phyloP scores from a whole-genome alignment of 2,888 invertebrate genomes.

The Dynastes tityus region DNA sequence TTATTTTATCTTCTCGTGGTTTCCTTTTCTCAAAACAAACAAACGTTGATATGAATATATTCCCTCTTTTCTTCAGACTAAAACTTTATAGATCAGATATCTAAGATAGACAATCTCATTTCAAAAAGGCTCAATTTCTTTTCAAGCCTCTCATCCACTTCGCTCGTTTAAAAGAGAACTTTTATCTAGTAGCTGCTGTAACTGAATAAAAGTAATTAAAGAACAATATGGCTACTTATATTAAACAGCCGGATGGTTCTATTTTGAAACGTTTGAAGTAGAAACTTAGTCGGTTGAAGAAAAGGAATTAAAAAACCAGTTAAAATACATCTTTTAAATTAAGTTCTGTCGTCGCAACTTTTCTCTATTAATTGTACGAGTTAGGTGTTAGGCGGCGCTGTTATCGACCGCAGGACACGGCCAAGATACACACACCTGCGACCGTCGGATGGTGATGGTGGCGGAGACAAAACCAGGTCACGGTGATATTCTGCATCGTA shows the following conservation, averaged over 20 bases:
- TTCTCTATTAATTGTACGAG: slow-evolving; percentile 39
- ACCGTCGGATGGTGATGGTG: not conserved
- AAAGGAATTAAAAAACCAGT: not conserved
- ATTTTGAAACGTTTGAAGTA: too few species aligned
- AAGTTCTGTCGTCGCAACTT: slow-evolving; percentile 16
- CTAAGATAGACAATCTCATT: too few species aligned
- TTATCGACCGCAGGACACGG: slow-evolving; percentile 27
- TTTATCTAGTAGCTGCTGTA: not conserved
- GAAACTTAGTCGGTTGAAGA: too few species aligned
- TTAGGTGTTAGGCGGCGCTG: not conserved
- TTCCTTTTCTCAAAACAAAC: too few species aligned
- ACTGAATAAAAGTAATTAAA: slow-evolving; percentile 4
- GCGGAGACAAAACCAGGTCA: slow-evolving; percentile 40
- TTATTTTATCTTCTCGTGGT: too few species aligned
- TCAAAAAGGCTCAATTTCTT: too few species aligned
- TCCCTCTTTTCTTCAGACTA: too few species aligned
- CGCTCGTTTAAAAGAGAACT: not conserved
- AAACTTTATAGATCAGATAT: too few species aligned
- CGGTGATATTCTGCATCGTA: slow-evolving; percentile 48
- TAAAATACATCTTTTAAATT: slow-evolving; percentile 31
- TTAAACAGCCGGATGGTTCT: not conserved
- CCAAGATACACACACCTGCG: slow-evolving; percentile 48
- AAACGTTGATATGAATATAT: too few species aligned
- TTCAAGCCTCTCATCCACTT: too few species aligned
- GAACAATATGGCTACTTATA: not conserved